These are phyloP conservation scores for Oxyura jamaicensis DNA, from an alignment of 2,113 vertebrate species.

Conservation along the genomic window DNA sequence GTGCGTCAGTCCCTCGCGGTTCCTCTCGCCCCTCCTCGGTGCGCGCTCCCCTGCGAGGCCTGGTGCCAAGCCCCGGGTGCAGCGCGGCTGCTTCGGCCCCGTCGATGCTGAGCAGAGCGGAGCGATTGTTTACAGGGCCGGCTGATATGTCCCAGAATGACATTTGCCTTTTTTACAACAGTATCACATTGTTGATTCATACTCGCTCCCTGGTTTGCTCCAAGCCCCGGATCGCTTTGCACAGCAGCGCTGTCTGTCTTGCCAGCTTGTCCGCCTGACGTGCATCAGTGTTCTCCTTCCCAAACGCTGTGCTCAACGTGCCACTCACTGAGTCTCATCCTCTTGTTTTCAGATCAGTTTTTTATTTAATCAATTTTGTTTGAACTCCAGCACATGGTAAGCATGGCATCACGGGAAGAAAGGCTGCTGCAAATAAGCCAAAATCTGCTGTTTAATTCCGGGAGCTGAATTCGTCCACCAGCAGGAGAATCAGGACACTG, in stretches of 20 bases:
- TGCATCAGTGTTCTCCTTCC: not conserved
- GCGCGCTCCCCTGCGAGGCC: not conserved
- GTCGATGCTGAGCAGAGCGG: not conserved
- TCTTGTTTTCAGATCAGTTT: not conserved
- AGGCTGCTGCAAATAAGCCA: not conserved
- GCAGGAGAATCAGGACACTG: fast-evolving
- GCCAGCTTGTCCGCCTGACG: not conserved
- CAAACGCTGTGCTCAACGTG: not conserved
- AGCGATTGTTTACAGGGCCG: constrained; percentile 23
- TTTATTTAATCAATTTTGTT: not conserved
- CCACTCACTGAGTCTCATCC: not conserved
- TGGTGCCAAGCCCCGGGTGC: not conserved
- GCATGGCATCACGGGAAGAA: not conserved
- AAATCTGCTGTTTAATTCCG: not conserved
- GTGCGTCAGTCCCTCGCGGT: not conserved
- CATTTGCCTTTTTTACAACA: constrained; percentile 59
- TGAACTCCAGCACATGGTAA: not conserved
- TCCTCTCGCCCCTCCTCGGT: not conserved
- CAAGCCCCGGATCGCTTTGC: not conserved
- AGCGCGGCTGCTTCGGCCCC: not conserved
- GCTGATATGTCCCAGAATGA: constrained; percentile 30
- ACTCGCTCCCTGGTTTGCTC: fast-evolving
- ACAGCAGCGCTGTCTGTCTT: not conserved
- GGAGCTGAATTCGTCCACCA: not conserved
- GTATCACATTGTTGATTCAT: constrained; percentile 37